These are phyloP conservation scores for Melangyna quadrimaculata DNA, from an alignment of 2,888 invertebrate genomes.

Conservation along the genomic window DNA sequence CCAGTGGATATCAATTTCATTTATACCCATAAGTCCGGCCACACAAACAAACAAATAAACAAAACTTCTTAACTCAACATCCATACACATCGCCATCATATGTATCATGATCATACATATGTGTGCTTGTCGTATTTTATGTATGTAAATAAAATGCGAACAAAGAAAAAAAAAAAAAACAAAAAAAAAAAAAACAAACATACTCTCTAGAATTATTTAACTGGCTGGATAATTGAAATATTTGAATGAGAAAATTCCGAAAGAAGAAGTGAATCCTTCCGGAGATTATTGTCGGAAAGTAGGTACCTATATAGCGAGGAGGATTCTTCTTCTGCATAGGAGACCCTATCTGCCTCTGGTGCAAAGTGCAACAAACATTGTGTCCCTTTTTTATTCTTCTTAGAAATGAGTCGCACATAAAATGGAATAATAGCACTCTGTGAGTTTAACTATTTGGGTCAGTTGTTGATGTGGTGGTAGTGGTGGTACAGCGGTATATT, in stretches of 20 bases:
- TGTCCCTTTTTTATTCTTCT: neutral
- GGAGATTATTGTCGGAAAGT: neutral
- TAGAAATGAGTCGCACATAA: slow-evolving; percentile 6
- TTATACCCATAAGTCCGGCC: slow-evolving; percentile 19
- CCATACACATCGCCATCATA: neutral
- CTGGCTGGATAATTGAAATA: slow-evolving; percentile 67
- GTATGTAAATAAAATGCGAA: neutral
- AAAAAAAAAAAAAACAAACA: no score
- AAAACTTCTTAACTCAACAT: neutral
- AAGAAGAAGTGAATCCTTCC: slow-evolving; percentile 45
- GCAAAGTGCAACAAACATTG: slow-evolving; percentile 50
- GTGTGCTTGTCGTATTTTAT: neutral
- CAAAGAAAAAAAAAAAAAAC: no score
- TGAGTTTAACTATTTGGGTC: slow-evolving; percentile 62
- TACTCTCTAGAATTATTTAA: slow-evolving; percentile 33
- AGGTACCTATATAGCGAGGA: neutral
- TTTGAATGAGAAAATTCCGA: slow-evolving; percentile 60
- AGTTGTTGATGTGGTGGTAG: slow-evolving; percentile 42
- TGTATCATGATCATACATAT: neutral
- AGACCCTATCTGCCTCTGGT: neutral
- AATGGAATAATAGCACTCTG: slow-evolving; percentile 33
- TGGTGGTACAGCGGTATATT: neutral
- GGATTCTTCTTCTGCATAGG: neutral
- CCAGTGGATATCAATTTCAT: slow-evolving; percentile 33
- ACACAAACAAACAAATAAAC: slow-evolving; percentile 32